A percentile compares a stretch with the other conserved stretches of the same genome.
phyloP scores from a whole-genome alignment of 2,113 vertebrate genomes.

The Phalacrocorax brasilianus region DNA sequence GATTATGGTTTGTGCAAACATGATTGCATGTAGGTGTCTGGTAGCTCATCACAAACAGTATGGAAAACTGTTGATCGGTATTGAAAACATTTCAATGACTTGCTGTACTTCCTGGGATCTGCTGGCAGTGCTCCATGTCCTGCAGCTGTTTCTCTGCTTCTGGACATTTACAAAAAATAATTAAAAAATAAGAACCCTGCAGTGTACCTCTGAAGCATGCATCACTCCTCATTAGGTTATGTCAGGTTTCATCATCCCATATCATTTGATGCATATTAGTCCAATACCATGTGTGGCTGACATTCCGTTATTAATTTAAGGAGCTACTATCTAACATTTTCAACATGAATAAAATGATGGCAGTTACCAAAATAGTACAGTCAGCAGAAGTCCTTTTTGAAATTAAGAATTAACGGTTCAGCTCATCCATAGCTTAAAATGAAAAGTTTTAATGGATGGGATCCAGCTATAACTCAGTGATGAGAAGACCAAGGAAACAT shows the following conservation, averaged over 20 bases:
- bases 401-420: neutral
- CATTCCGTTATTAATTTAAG: neutral
- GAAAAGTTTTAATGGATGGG: neutral
- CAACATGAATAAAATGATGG: neutral
- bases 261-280: neutral
- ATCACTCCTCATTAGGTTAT: neutral
- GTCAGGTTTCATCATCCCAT: constrained; percentile 2
- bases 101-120: neutral
- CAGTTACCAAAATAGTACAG: neutral
- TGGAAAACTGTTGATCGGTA: neutral
- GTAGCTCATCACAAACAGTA: neutral
- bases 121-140: neutral
- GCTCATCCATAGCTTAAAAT: neutral
- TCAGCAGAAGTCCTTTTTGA: neutral
- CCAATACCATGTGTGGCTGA: neutral
- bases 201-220: neutral
- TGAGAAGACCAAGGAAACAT: neutral
- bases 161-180: neutral
- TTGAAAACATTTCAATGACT: neutral
- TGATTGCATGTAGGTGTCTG: neutral
- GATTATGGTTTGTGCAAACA: neutral
- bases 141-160: neutral
- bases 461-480: neutral
- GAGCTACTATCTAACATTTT: constrained; percentile 19
- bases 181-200: neutral